These are phyloP conservation scores for Ecliptopera silaceata DNA, from an alignment of 2,888 invertebrate genomes.

Conservation along the genomic window DNA sequence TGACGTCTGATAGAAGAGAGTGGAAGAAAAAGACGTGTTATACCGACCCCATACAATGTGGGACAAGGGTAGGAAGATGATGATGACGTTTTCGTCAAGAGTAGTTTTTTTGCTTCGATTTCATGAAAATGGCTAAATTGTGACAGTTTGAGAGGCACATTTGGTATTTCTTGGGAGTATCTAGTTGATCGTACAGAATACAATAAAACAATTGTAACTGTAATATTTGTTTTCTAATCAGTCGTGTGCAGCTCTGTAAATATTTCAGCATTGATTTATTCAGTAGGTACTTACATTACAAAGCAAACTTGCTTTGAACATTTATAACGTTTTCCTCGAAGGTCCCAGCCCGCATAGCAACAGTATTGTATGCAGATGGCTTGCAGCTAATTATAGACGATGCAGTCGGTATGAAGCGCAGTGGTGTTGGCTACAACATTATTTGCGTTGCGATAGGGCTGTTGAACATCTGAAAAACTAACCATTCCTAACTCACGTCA, in stretches of 20 bases:
- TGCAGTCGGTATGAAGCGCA: conserved; percentile 40
- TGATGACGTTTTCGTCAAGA: too few species aligned
- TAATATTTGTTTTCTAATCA: neutral
- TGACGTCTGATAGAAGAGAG: too few species aligned
- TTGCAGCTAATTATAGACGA: conserved; percentile 40
- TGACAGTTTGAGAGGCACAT: too few species aligned
- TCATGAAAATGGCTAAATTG: too few species aligned
- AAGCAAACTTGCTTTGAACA: neutral
- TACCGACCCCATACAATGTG: too few species aligned
- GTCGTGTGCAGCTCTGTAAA: neutral
- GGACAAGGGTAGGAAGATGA: too few species aligned
- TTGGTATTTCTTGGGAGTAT: too few species aligned
- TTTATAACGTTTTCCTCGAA: conserved; percentile 11
- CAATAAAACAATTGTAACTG: too few species aligned
- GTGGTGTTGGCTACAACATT: conserved; percentile 40
- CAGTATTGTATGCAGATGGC: conserved; percentile 21
- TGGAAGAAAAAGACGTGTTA: too few species aligned
- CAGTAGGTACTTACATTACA: neutral
- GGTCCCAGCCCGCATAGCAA: conserved; percentile 17
- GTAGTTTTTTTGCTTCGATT: too few species aligned
- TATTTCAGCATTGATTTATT: neutral
- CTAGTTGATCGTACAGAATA: too few species aligned
- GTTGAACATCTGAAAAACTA: conserved; percentile 11
- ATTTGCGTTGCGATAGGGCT: conserved; percentile 49
- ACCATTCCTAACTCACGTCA: conserved; percentile 4